These are phyloP conservation scores for Drosophila pseudotakahashii DNA, from an alignment of 2,888 invertebrate species.

Conservation along the genomic window DNA sequence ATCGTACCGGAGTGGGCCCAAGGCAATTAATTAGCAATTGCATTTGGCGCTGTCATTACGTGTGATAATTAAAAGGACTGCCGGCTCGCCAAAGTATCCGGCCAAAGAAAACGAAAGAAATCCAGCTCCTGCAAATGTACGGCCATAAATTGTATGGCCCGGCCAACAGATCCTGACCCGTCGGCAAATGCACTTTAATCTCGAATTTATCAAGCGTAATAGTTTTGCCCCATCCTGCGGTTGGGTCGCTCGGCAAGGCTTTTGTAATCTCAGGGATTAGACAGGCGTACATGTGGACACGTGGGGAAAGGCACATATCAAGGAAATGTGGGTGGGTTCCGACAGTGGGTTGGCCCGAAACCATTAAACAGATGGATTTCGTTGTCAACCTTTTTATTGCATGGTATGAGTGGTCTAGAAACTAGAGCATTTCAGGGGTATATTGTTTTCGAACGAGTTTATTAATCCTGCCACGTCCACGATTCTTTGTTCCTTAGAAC, in stretches of 20 bases:
- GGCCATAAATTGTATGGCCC: constrained; percentile 81
- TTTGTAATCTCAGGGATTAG: constrained; percentile 74
- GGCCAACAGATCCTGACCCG: constrained; percentile 46
- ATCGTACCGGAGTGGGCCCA: constrained; percentile 13
- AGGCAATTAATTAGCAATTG: constrained; percentile 82
- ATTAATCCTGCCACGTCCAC: background rate
- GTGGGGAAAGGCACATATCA: constrained; percentile 33
- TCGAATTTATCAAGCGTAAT: constrained; percentile 80
- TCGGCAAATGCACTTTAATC: constrained; percentile 81
- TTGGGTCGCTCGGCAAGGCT: constrained; percentile 23
- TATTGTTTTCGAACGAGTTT: background rate
- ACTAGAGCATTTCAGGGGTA: background rate
- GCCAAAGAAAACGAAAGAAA: constrained; percentile 48
- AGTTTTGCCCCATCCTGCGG: constrained; percentile 49
- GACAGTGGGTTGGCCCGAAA: constrained; percentile 18
- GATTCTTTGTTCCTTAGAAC: background rate
- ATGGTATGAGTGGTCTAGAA: constrained; percentile 21
- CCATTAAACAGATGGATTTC: constrained; percentile 79
- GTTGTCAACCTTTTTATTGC: constrained; percentile 67
- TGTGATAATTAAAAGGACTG: constrained; percentile 78
- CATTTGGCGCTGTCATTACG: constrained; percentile 78
- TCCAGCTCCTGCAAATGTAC: constrained; percentile 74
- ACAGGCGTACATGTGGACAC: constrained; percentile 31
- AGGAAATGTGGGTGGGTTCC: constrained; percentile 24
- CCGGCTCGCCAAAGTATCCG: constrained; percentile 5